Percentiles rank a stretch among this genome's conserved stretches.
Evolutionary conservation across 2,797 vertebrate species (phyloP).

Genomic region (Valencia hispanica): DNA sequence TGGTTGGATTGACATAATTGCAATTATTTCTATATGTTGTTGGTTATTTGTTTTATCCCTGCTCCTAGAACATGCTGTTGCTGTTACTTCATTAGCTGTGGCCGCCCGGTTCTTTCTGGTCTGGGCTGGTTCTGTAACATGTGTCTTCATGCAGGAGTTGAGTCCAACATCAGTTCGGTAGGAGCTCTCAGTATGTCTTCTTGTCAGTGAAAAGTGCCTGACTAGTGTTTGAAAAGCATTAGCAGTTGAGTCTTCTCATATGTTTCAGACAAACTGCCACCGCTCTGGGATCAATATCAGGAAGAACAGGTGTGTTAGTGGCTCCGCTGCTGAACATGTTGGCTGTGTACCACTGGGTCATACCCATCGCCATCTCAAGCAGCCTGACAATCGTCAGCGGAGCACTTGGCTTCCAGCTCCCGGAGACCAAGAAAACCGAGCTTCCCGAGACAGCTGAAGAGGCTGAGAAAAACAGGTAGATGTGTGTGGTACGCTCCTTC

Average conservation of each 20-base stretch:
- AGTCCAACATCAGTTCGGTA: conserved; percentile 76
- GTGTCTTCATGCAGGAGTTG: conserved; percentile 83
- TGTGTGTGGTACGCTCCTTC: neutral
- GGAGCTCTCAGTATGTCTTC: neutral
- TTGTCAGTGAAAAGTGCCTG: neutral
- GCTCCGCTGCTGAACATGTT: conserved; percentile 79
- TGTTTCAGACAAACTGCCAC: conserved; percentile 73
- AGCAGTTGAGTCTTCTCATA: neutral
- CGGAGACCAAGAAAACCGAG: conserved; percentile 75
- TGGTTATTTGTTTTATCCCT: neutral
- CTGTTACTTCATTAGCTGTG: conserved; percentile 72
- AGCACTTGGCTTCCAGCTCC: conserved; percentile 76
- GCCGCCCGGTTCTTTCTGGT: conserved; percentile 74
- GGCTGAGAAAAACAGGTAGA: conserved; percentile 36
- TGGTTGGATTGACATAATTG: rapidly evolving
- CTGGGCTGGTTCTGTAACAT: conserved; percentile 66
- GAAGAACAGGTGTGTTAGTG: conserved; percentile 65
- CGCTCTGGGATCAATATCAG: conserved; percentile 73
- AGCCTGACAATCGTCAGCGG: conserved; percentile 63
- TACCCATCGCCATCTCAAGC: conserved; percentile 77
- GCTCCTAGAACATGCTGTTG: conserved; percentile 59
- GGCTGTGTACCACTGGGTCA: conserved; percentile 52
- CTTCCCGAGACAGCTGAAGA: conserved; percentile 71
- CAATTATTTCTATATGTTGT: neutral
- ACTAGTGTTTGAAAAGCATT: neutral